Evolutionary conservation across 2,113 vertebrate species (phyloP), one percentile per base, ranked within the genome.

Genomic region (Rhadina sibilatrix): DNA sequence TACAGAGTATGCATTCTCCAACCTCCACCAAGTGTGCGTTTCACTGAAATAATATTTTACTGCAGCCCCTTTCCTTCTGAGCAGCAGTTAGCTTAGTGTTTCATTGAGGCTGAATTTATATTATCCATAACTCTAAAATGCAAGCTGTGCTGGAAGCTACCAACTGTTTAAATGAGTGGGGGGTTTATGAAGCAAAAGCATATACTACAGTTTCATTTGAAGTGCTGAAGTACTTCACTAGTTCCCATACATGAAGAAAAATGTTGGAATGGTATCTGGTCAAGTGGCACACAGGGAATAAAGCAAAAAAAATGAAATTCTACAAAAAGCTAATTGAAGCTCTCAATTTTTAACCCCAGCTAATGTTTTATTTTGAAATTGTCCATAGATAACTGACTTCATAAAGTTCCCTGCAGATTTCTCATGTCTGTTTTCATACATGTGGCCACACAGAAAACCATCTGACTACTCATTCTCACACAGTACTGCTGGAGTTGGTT

Each of bases 21-120:
- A 44, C 27, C n/a, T 76, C 33, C 40, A 38, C 18, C 2, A 4
- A 64, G 11, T 53, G 28, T 47, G 63, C 35, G 21, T 78, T 78
- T 81, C 61, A n/a, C 52, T 68, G 61, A 89, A 92, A 89, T 64
- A 76, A 75, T 42, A 68, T 80, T 92, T 95, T 72, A 61, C 61
- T 89, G 75, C 56, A 94, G 37, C 47, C 27, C 15, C 40, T 61
- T 82, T 52, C 64, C 1, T 2, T 71, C 40, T 82, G 52, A 93
- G 56, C 57, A 64, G n/a, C 31, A 87, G 38, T 59, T 79, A 93
- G 70, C 31, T 75, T 30, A 63, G 52, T 15, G 1, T 95, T 83
- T 85, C 84, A 74, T 77, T 68, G 71, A 72, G 68, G 47, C 70
- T 91, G 82, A 81, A 76, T 91, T 94, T 69, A 83, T 63, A 85